Percentiles rank a stretch among this genome's conserved stretches.
These are phyloP conservation scores for Hoplostethus mediterraneus DNA, from an alignment of 2,797 vertebrate genomes.

Conservation along the genomic window DNA sequence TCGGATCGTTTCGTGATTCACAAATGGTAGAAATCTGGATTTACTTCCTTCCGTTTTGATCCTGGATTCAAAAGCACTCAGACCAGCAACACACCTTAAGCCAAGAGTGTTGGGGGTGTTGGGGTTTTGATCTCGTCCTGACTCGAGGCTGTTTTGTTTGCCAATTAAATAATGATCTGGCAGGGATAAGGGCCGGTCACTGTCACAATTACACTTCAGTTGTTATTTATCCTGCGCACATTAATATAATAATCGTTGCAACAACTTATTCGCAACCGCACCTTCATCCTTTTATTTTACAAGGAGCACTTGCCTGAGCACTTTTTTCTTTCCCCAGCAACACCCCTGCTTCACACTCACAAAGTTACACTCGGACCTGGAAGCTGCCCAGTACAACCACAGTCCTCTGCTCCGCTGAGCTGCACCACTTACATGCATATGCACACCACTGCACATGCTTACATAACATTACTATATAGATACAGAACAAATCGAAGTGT, in stretches of 20 bases:
- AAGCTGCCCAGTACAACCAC: conserved; percentile 9
- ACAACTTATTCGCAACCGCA: conserved; percentile 12
- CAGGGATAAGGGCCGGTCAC: conserved; percentile 53
- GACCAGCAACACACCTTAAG: conserved; percentile 12
- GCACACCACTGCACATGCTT: no score
- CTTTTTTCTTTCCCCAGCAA: conserved; percentile 5
- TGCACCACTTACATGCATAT: no score
- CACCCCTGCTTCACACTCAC: background rate
- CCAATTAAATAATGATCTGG: conserved; percentile 62
- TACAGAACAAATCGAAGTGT: no score
- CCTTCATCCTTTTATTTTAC: conserved; percentile 1
- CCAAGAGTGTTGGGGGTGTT: conserved; percentile 23
- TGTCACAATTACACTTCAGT: conserved; percentile 60
- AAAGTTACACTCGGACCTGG: conserved; percentile 10
- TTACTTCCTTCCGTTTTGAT: conserved; percentile 69
- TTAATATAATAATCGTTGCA: conserved; percentile 27
- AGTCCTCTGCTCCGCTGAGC: conserved; percentile 34
- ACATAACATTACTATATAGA: no score
- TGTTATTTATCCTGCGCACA: conserved; percentile 54
- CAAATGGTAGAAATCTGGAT: conserved; percentile 63
- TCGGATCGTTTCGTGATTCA: conserved; percentile 61
- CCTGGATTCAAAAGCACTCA: conserved; percentile 40
- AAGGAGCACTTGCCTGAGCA: background rate
- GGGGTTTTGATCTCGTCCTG: conserved; percentile 61
- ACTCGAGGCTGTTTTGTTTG: conserved; percentile 62